Evolutionary conservation across 2,113 vertebrate species (phyloP), one percentile per base, ranked within the genome.

Genomic region (Lagopus leucura): DNA sequence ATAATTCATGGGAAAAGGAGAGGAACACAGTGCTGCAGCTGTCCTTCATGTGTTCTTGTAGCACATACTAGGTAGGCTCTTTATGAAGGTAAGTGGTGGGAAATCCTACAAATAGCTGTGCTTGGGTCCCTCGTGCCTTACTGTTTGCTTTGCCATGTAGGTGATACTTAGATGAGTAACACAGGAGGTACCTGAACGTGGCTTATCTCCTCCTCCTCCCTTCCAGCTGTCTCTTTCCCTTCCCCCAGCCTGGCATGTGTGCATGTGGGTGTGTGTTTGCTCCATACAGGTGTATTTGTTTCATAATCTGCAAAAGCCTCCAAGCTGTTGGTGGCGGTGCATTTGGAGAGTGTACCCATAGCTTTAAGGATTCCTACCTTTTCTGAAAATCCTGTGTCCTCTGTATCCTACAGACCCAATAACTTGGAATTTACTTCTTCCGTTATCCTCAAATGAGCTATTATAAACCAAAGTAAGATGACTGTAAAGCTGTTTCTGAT

Each of bases 1-100:
- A 96, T 96, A 85, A 96, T 96, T 94, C 22, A 96, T 75, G 86
- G 93, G 0, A 86, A 94, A 69, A 86, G 86, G 90, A 92, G 93
- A 93, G 82, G 69, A 89, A 81, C 2, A 3, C 55, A 43, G 52
- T 0, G 10, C 75, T 0, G 6, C 76, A 71, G 69, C 82, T 86
- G 4, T 65, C 3, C 7, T 77, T 77, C 65, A 13, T 10, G 76
- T 0, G 22, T 58, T 91, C 42, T 47, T n/a, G 2, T 60, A 43
- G 88, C 92, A 73, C 63, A 6, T 32, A 36, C 70, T 1, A 10
- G 19, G 78, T 38, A 71, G 86, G 63, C 61, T 88, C 57, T 71
- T 78, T 30, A 42, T 22, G 60, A 74, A 94, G 96, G 96, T 96
- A 95, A 96, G 96, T 2, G 13, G 38, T 50, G 65, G 43, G 28